Base-by-base conservation (phyloP, 53 echinoderm and acorn worm genomes). In the Echinarachnius parma region DNA sequence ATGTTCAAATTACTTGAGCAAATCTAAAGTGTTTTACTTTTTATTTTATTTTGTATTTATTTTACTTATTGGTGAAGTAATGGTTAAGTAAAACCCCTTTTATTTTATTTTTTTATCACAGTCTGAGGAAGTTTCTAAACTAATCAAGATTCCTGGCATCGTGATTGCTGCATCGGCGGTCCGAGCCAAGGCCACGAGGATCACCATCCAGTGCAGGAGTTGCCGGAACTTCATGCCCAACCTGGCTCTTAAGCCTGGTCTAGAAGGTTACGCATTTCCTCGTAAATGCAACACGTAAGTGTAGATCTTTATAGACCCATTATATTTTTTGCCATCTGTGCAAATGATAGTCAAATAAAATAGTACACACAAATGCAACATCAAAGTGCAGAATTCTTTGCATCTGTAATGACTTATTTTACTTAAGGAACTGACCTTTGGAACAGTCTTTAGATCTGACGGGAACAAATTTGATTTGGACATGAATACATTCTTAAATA, bases 261-360 rank as follows among this genome's bases (percentile, higher is more conserved):
- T 94, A 19, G 94, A 94, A 45, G 94, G 94, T 0, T 94, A 89
- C 47, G 64, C 86, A 19, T 76, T 94, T 82, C 94, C 94, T 8
- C 82, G 94, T 19, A 77, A 77, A 49, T 94, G 94, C 36, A 94
- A 94, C 90, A 94, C 94, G 94, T 94, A 53, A 90, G 90, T 75
- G 2, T 4, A 22, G 21, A 27, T 2, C n/a, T n/a, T n/a, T n/a
- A n/a, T n/a, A n/a, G 42, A 13, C 42, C 42, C 13, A 9, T 39
- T 39, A 13, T 9, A 39, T 39, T 7, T 9, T 39, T 39, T 9
- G 42, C 42, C 42, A 39, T 9, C 42, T 39, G 7, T 39, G 7
- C 13, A 39, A 39, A 39, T 39, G n/a, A n/a, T n/a, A n/a, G n/a
- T n/a, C n/a, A n/a, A n/a, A n/a, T n/a, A n/a, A n/a, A n/a, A n/a